Evolutionary conservation across 2,113 vertebrate genomes (phyloP).

Genomic region (Oreochromis spilurus): DNA sequence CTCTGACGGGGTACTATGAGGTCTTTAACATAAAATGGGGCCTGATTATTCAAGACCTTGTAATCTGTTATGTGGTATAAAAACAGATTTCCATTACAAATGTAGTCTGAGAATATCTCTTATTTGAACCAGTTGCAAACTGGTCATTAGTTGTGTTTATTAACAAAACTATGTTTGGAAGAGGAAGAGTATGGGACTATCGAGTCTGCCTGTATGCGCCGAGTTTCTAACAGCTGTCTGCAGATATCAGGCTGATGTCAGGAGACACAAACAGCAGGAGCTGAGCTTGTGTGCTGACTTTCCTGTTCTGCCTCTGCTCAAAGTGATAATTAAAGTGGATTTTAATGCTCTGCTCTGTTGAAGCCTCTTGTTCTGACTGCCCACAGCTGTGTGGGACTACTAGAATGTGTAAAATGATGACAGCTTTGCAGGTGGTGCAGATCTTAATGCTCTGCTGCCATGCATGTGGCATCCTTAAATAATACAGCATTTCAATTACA

Average conservation of each 20-base stretch:
- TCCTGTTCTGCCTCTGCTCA: neutral
- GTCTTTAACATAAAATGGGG: neutral
- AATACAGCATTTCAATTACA: neutral
- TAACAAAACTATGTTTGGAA: neutral
- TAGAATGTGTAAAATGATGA: neutral
- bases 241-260: neutral
- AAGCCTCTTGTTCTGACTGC: neutral
- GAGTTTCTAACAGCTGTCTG: neutral
- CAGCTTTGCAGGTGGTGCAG: neutral
- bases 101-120: neutral
- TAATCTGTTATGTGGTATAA: neutral
- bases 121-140: neutral
- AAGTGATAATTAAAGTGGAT: neutral
- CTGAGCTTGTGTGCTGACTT: neutral
- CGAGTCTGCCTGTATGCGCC: neutral
- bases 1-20: neutral
- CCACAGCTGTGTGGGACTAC: neutral
- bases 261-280: neutral
- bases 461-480: neutral
- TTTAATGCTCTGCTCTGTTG: neutral
- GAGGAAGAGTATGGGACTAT: neutral
- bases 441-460: neutral
- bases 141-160: neutral
- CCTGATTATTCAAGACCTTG: neutral
- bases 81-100: neutral